These are phyloP conservation scores for Drymodes brunneopygia DNA, from an alignment of 2,113 vertebrate genomes.

Conservation along the genomic window DNA sequence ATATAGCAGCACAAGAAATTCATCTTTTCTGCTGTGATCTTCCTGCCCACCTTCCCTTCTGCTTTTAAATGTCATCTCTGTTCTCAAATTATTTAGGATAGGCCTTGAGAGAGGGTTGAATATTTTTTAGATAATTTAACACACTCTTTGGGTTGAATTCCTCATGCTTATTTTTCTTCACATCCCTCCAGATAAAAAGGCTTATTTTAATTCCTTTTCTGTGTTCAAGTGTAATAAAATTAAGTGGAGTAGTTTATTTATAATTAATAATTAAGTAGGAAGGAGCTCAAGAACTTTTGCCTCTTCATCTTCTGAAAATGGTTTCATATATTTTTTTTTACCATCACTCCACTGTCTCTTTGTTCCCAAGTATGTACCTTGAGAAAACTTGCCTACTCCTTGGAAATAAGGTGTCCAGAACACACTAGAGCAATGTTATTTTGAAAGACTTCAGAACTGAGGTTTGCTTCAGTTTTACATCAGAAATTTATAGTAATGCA, in stretches of 20 bases:
- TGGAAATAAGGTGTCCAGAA: not conserved
- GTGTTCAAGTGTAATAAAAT: not conserved
- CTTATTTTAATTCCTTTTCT: not conserved
- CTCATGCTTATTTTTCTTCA: not conserved
- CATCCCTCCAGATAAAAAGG: not conserved
- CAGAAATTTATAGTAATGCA: not conserved
- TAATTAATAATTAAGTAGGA: not conserved
- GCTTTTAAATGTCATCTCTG: conserved; percentile 59
- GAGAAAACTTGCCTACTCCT: not conserved
- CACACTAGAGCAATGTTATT: not conserved
- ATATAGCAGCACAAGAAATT: conserved; percentile 60
- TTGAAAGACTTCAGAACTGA: not conserved
- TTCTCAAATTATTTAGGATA: conserved; percentile 61
- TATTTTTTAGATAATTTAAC: conserved; percentile 52
- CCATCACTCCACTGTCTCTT: not conserved
- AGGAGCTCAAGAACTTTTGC: not conserved
- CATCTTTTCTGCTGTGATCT: conserved; percentile 50
- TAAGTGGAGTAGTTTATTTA: not conserved
- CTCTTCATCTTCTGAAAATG: not conserved
- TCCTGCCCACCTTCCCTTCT: conserved; percentile 46
- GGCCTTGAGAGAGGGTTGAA: conserved; percentile 41
- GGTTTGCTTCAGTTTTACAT: not conserved
- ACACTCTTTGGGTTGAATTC: conserved; percentile 6
- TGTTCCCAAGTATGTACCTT: not conserved
- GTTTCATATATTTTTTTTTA: not conserved